phyloP scores from a whole-genome alignment of 1,140 invertebrate species.

The Dreissena rostriformis region DNA sequence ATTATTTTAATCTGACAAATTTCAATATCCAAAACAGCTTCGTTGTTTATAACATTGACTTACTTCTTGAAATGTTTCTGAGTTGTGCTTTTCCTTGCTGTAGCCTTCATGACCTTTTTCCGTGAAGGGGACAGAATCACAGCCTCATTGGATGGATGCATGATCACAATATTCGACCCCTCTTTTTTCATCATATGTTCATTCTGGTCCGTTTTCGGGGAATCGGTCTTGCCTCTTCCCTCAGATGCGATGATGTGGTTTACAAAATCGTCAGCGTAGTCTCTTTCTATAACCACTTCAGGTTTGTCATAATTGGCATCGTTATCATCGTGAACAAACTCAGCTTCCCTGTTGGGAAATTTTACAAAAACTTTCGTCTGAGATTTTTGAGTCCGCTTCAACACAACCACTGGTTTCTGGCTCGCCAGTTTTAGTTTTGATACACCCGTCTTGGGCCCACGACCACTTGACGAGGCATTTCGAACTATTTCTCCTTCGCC shows the following conservation, averaged over 20 bases:
- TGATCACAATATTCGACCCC: constrained; percentile 33
- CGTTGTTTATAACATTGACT: too few relatives aligned
- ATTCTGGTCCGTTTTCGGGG: background rate
- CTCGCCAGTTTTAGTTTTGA: background rate
- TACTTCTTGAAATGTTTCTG: constrained; percentile 57
- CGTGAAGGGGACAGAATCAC: constrained; percentile 42
- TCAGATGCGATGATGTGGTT: constrained; percentile 2
- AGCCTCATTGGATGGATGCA: constrained; percentile 45
- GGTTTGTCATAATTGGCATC: constrained; percentile 55
- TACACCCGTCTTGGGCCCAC: background rate
- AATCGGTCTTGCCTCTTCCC: background rate
- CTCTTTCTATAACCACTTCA: constrained; percentile 68
- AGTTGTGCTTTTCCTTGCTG: constrained; percentile 74
- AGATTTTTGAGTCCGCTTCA: background rate
- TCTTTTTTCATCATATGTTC: constrained; percentile 10
- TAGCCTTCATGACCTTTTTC: constrained; percentile 60
- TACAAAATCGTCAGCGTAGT: constrained; percentile 57
- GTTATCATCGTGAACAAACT: constrained; percentile 39
- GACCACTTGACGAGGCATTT: constrained; percentile 50
- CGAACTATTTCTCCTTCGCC: constrained; percentile 72
- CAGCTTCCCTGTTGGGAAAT: constrained; percentile 19
- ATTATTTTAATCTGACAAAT: too few relatives aligned
- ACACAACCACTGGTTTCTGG: background rate
- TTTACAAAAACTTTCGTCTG: too few relatives aligned
- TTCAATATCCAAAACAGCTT: too few relatives aligned